Base-by-base conservation (phyloP, 2,797 vertebrate species). In the Etheostoma perlongum region DNA sequence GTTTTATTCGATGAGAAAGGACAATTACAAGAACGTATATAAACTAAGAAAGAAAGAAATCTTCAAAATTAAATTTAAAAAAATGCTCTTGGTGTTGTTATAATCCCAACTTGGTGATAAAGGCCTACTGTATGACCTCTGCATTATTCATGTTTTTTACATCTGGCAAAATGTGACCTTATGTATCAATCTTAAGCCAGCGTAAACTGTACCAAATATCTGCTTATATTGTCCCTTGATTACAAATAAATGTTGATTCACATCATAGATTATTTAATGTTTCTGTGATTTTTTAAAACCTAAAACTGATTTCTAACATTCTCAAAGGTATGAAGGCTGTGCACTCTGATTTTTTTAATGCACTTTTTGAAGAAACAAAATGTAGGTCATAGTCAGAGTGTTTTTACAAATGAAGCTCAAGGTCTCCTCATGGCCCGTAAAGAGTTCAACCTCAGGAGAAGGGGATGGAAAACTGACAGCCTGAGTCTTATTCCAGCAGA, bases 351-450 rank as follows among this genome's bases (percentile, higher is more conserved):
- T n/a, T 5, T 18, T 61, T 62, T 25, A 66, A 16, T 1, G 1
- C 46, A 67, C 1, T 55, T 4, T 10, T 25, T 44, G 6, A 58
- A 40, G 30, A 44, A 25, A 57, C 47, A 47, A 42, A 49, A 66
- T 80, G 68, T 33, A 66, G 60, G 36, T 71, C 57, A 76, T 79
- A 72, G 71, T 72, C 63, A 76, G 55, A 60, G 25, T 30, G 46
- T 54, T 74, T 77, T 75, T 72, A 53, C 55, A 70, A 72, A 82
- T 74, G 58, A 85, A 73, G 53, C 54, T 83, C 64, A 74, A 81
- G 48, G 71, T 81, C 52, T 76, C 52, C 53, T 68, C 21, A 2
- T 55, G 36, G 54, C 27, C 52, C 18, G 46, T 67, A 74, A 47
- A 72, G 9, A 81, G 69, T 78, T 62, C 59, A 78, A 67, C 57